Percentiles rank a stretch among this genome's conserved stretches.
These are phyloP conservation scores for Nansenia antarctica DNA, from an alignment of 2,113 vertebrate genomes.

Conservation along the genomic window DNA sequence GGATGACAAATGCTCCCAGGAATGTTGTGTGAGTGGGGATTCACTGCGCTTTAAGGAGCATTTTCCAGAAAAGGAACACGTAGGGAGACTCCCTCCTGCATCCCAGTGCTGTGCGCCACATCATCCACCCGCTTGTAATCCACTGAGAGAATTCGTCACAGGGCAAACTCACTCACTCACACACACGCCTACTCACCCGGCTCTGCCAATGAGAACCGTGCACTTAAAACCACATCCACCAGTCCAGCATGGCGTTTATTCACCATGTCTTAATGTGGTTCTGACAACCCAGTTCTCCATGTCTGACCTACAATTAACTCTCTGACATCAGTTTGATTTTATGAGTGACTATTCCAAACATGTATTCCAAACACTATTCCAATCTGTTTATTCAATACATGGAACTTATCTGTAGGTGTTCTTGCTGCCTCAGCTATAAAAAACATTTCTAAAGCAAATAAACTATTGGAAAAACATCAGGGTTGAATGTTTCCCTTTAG, in stretches of 20 bases:
- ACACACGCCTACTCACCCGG: conserved; percentile 18
- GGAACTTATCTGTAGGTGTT: neutral
- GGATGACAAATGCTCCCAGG: conserved; percentile 57
- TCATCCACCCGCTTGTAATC: conserved; percentile 40
- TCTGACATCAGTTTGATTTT: conserved; percentile 49
- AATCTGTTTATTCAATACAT: conserved; percentile 41
- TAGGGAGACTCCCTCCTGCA: conserved; percentile 41
- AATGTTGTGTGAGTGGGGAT: conserved; percentile 57
- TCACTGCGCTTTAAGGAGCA: conserved; percentile 36
- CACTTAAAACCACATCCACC: conserved; percentile 28
- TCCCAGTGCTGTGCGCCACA: conserved; percentile 58
- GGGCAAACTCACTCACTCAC: conserved; percentile 11
- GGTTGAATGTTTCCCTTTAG: conserved; percentile 37
- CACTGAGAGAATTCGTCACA: conserved; percentile 15
- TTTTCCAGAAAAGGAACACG: conserved; percentile 27
- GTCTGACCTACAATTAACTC: conserved; percentile 47
- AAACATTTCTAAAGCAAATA: neutral
- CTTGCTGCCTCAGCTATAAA: neutral
- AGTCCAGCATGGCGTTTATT: conserved; percentile 36
- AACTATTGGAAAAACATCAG: conserved; percentile 7
- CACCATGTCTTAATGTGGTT: conserved; percentile 29
- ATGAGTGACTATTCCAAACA: conserved; percentile 25
- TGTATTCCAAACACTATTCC: too few relatives aligned
- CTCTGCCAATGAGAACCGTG: conserved; percentile 7
- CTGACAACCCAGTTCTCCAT: conserved; percentile 33